Conservation (phyloP, 2,797 vertebrate species). For the Muscicapa striata region DNA sequence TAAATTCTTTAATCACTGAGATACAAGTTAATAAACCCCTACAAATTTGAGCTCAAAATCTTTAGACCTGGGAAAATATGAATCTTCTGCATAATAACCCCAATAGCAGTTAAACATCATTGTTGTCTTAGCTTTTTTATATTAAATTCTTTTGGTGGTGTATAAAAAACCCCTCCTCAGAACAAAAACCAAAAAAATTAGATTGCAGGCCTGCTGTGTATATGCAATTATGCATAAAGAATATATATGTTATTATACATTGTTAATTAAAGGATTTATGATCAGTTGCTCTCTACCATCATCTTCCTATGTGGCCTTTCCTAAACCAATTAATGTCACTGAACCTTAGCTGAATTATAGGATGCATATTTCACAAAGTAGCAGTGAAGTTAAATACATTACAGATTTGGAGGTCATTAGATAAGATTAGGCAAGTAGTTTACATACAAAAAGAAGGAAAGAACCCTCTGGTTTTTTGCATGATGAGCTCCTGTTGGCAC, state of each 20-base stretch:
- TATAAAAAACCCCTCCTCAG: not conserved
- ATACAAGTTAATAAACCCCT: not conserved
- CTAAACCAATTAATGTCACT: constrained; percentile 46
- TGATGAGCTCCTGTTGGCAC: not conserved
- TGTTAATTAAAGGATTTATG: constrained; percentile 57
- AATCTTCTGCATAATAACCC: not conserved
- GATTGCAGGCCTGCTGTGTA: not conserved
- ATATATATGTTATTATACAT: constrained; percentile 39
- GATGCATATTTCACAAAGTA: constrained; percentile 11
- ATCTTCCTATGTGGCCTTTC: constrained; percentile 41
- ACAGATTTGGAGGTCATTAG: not conserved
- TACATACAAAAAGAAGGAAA: not conserved
- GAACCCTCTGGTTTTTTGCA: not conserved
- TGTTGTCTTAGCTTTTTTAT: not conserved
- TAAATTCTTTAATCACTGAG: not conserved
- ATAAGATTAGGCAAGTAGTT: constrained; percentile 14
- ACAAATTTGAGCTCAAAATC: not conserved
- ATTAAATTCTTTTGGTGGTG: not conserved
- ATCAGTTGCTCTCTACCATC: not conserved
- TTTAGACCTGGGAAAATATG: not conserved
- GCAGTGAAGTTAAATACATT: constrained; percentile 25
- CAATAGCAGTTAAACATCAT: not conserved
- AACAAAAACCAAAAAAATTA: constrained; percentile 5
- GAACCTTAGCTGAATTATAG: constrained; percentile 36
- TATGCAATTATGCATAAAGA: constrained; percentile 17